Evolutionary conservation across 2,888 invertebrate genomes (phyloP), one percentile per base, ranked within the genome.

Genomic region (Mylabris sibirica): DNA sequence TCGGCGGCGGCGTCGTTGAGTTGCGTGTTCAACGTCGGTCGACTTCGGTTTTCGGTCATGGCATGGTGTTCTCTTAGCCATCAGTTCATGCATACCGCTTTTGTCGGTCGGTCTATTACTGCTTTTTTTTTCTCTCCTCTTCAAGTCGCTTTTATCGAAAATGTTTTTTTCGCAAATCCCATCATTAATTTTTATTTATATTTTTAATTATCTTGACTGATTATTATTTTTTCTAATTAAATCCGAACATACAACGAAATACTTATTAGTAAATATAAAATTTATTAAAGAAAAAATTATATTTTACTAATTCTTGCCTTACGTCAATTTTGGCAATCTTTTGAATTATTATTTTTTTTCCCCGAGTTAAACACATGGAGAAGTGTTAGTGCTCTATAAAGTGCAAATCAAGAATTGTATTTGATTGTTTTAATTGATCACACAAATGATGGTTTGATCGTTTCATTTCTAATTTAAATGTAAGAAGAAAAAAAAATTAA

Each of bases 41-140:
- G 74, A 71, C 72, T 75, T 81, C 81, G 81, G 79, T 73, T 79
- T 78, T 79, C 80, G 74, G 77, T 78, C 77, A 78, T 79, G 80
- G 79, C 80, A 79, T 78, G 80, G 80, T 77, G 78, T 75, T 78
- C 76, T 76, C 72, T 72, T 67, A 77, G 67, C 79, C 77, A 79
- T 78, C 82, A 82, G 82, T 82, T 78, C 76, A 75, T 75, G 77
- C 74, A 77, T 74, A 77, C 76, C 73, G 77, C 76, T 75, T 57
- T 73, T 68, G 49, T 72, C 70, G 68, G 71, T 70, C 64, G 68
- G 68, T 35, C 44, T 59, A 35, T 26, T 59, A 64, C 62, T 59
- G 61, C 67, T 44, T 35, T 26, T 57, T 41, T 64, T 24, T 24
- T 20, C n/a, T n/a, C 41, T 41, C 59, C n/a, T n/a, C 41, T 41